These are phyloP conservation scores for Eumacrocentrus americanus DNA, from an alignment of 2,888 invertebrate genomes.

Conservation along the genomic window DNA sequence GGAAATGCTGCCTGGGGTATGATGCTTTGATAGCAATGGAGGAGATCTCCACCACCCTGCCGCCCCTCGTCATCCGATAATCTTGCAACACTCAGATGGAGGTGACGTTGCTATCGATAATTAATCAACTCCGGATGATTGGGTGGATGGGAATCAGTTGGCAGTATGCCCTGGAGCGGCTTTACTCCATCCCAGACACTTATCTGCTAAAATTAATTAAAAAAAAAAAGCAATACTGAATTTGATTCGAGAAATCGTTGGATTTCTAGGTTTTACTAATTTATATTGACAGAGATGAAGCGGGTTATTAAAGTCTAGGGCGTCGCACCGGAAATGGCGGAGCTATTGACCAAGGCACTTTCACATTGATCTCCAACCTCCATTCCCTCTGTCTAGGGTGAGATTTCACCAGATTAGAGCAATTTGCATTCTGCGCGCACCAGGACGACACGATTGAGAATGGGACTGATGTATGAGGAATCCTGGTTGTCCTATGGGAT, in stretches of 20 bases:
- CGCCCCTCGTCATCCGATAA: background rate
- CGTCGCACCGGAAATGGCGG: background rate
- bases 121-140: constrained; percentile 3
- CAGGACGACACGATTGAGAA: constrained; percentile 8
- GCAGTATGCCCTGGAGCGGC: background rate
- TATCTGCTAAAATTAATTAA: background rate
- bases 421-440: constrained; percentile 46
- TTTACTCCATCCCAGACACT: background rate
- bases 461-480: background rate
- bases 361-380: background rate
- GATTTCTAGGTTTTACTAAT: no score
- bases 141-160: background rate
- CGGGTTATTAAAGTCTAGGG: no score
- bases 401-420: constrained; percentile 44
- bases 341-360: background rate
- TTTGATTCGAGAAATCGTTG: no score
- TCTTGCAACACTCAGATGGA: background rate
- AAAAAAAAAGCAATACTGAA: no score
- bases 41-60: no score
- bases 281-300: no score
- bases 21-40: constrained; percentile 1
- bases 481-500: background rate
- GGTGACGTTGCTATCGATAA: constrained; percentile 1
- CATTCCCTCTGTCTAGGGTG: background rate
- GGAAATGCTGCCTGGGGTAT: background rate